Evolutionary conservation across 2,113 vertebrate genomes (phyloP).

Genomic region (Siphamia tubifer): DNA sequence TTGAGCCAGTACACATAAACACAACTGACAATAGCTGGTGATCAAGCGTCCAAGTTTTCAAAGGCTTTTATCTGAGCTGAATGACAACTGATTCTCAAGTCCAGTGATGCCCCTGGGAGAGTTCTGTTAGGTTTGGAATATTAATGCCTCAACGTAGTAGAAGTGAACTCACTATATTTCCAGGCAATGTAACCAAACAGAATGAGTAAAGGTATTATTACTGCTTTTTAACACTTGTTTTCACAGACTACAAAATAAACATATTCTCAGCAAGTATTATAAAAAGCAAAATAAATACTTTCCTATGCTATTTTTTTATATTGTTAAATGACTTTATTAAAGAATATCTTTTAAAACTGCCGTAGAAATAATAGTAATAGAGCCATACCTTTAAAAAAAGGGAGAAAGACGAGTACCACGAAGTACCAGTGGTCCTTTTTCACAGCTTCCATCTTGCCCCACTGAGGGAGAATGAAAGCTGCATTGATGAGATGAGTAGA

Average conservation of each 20-base stretch:
- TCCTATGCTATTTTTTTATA: too few species aligned
- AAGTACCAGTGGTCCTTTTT: conserved; percentile 81
- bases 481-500: conserved; percentile 78
- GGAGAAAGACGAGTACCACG: conserved; percentile 77
- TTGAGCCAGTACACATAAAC: conserved; percentile 39
- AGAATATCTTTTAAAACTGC: too few species aligned
- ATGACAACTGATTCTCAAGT: conserved; percentile 42
- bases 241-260: too few species aligned
- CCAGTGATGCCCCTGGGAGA: conserved; percentile 14
- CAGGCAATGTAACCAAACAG: not conserved
- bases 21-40: conserved; percentile 38
- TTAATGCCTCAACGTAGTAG: not conserved
- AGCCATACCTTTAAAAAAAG: conserved; percentile 79
- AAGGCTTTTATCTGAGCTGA: conserved; percentile 47
- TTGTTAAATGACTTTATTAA: too few species aligned
- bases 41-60: conserved; percentile 47
- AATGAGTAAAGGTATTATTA: not conserved
- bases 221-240: too few species aligned
- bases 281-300: too few species aligned
- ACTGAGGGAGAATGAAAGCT: conserved; percentile 79
- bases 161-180: conserved; percentile 5
- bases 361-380: not conserved
- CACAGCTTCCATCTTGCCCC: conserved; percentile 79
- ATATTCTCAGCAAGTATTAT: too few species aligned
- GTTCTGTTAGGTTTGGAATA: conserved; percentile 26